Base-by-base conservation (phyloP, 1,140 invertebrate genomes). In the Ceratitis capitata region DNA sequence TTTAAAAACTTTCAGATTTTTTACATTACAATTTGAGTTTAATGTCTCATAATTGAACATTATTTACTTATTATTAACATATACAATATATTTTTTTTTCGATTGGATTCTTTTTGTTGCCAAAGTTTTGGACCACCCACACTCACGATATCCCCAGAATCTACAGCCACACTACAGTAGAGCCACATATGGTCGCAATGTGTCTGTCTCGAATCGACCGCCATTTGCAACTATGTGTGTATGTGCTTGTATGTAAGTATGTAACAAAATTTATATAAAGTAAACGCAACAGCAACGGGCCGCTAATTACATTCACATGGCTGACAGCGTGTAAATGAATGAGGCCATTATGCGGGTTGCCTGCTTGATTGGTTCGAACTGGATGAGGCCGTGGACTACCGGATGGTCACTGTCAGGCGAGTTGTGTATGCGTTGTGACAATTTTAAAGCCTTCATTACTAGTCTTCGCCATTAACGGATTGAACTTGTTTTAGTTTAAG, bases 311-410 rank as follows among this genome's bases (percentile, higher is more conserved):
- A 84, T 58, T 74, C 82, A 86, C 84, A 86, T 86, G 86, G 86
- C 78, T 74, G 47, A 42, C 64, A 83, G 78, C 84, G 84, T 84
- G 84, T 86, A 85, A 85, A 86, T 86, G 86, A 86, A 86, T 82
- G 86, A 86, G 84, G 82, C 86, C 61, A 86, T 86, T 86, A 86
- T 86, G 86, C 86, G 86, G 86, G 86, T 61, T 85, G 86, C 82
- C 84, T 86, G 85, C 84, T n/a, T 86, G 86, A 86, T 85, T 86
- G 85, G 82, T 32, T 82, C 26, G 56, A 39, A 78, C 45, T 78
- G 69, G 39, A 78, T 78, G 42, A 39, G 69, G 7, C 45, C 32
- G n/a, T n/a, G 69, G 39, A 45, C 69, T 78, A 45, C 69, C 23
- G 69, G n/a, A 35, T 69, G 61, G 29, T 14, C 16, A 39, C 6